A percentile compares a stretch with the other conserved stretches of the same genome.
Evolutionary conservation across 2,113 vertebrate genomes (phyloP).

Genomic region (Nothoprocta perdicaria): DNA sequence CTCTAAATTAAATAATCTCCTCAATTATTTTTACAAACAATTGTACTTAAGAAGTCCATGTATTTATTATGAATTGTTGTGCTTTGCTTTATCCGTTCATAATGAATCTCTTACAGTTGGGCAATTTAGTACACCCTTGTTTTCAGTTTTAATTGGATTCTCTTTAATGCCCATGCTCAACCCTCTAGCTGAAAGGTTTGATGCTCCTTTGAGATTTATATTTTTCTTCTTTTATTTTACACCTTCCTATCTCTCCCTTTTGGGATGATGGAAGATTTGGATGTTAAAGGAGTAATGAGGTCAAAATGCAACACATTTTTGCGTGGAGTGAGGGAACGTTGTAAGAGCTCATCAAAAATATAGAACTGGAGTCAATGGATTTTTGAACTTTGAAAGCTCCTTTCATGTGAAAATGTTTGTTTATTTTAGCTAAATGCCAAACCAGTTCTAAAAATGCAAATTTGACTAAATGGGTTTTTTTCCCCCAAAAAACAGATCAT

Average conservation of each 20-base stretch:
- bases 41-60: background rate
- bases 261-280: background rate
- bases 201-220: background rate
- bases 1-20: background rate
- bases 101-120: conserved; percentile 35
- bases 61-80: background rate
- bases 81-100: conserved; percentile 15
- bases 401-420: background rate
- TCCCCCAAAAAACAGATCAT: background rate
- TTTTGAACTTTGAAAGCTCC: background rate
- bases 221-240: background rate
- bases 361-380: background rate
- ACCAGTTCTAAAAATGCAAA: background rate
- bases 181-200: background rate
- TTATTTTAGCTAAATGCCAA: background rate
- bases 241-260: background rate
- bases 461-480: background rate
- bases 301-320: conserved; percentile 16
- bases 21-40: conserved; percentile 16
- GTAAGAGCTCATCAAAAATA: background rate
- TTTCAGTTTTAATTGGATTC: conserved; percentile 38
- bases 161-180: conserved; percentile 12
- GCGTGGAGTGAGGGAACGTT: background rate
- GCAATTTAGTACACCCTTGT: background rate
- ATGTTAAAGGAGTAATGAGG: conserved; percentile 1